Evolutionary conservation across 37 sponge, comb jelly and placozoan species (phyloP), one percentile per base, ranked within the genome.

Genomic region (Diacarnus erythraeanus): DNA sequence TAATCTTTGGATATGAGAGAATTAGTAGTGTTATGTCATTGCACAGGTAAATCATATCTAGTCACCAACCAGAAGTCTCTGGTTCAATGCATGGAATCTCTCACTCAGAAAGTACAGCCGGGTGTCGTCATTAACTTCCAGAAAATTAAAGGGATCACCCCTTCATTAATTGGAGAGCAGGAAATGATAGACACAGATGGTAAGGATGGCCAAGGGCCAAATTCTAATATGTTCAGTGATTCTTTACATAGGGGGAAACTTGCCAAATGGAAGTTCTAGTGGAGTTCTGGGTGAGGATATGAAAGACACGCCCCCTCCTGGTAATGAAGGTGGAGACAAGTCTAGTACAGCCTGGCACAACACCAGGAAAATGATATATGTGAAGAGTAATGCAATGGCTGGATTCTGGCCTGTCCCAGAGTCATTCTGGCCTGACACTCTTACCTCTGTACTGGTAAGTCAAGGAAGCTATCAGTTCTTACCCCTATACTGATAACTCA

Each of bases 351-450:
- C 9, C 10, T 95, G 96, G 96, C 75, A 84, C 34, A 77, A 59
- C 35, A 84, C 81, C 31, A 91, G 74, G 59, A 88, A 86, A 71
- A 91, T 97, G 93, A 88, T 97, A 34, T 97, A 80, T 72, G 97
- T 97, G 17, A 88, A 85, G 77, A 43, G 71, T 29, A 90, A 74
- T 35, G 41, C 81, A 2, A 86, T 89, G 47, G 44, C 79, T 4
- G 95, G 93, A 1, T 94, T 96, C 85, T 99, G 99, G 99, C 99
- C 99, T 23, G 94, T 99, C 31, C 99, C 99, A 2, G 99, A 99
- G 80, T 75, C 86, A 6, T 99, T 90, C 69, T 98, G 96, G 96
- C 92, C 94, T 17, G 92, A 92, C 9, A 43, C 59, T 23, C 88
- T 67, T 39, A 71, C 68, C 21, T 70, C 60, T 27, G 61, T 58